These are phyloP conservation scores for Penelope pileata DNA, from an alignment of 2,113 vertebrate genomes.

Conservation along the genomic window DNA sequence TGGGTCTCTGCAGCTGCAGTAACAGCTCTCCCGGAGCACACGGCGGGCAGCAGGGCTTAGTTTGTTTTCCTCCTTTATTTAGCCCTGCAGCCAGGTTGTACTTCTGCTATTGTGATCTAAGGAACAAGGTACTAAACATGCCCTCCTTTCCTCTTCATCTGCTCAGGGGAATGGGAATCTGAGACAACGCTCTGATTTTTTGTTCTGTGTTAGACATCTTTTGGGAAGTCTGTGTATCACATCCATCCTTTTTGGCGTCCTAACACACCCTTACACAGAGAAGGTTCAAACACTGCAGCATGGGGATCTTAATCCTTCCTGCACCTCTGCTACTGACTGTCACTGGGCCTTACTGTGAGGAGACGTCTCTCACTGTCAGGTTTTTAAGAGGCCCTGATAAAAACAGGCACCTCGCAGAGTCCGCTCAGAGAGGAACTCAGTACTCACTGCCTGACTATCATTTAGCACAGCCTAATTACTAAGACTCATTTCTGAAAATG, in stretches of 20 bases:
- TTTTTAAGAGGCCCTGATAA: slow-evolving; percentile 2
- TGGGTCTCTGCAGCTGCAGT: background rate
- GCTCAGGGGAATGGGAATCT: background rate
- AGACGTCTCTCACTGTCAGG: background rate
- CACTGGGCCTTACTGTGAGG: fast-evolving
- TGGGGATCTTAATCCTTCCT: background rate
- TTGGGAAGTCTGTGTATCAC: background rate
- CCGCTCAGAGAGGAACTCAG: background rate
- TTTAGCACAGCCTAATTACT: slow-evolving; percentile 12
- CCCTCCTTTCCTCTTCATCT: background rate
- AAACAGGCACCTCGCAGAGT: background rate
- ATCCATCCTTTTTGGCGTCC: background rate
- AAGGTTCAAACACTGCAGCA: background rate
- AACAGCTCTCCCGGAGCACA: background rate
- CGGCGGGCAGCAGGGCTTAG: background rate
- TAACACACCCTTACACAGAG: fast-evolving
- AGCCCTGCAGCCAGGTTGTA: slow-evolving; percentile 12
- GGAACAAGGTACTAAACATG: slow-evolving; percentile 1
- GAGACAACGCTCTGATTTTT: background rate
- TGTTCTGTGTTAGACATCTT: background rate
- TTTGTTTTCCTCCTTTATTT: slow-evolving; percentile 29
- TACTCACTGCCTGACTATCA: background rate
- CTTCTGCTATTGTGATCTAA: background rate
- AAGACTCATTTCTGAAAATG: slow-evolving; percentile 11
- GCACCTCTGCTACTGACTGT: background rate